Evolutionary conservation across 2,113 vertebrate genomes (phyloP).

Genomic region (Gallinago paraguaiae): DNA sequence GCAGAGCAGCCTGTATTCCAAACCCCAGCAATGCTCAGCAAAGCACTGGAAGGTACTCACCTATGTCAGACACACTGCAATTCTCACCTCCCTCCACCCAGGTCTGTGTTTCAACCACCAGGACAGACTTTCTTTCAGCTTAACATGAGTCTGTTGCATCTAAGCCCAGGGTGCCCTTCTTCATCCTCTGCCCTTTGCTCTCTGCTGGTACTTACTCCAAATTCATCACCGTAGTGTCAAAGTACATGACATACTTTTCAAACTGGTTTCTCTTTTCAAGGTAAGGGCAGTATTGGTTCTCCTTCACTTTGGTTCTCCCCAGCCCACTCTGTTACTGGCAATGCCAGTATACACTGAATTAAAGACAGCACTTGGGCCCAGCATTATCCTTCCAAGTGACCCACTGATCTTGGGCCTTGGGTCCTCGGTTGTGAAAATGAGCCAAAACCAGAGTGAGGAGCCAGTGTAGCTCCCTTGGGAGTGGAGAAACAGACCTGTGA

Average conservation of each 20-base stretch:
- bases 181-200: not conserved
- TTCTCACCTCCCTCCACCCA: not conserved
- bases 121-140: not conserved
- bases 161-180: not conserved
- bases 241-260: not conserved
- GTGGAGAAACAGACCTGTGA: not conserved
- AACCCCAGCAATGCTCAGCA: not conserved
- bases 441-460: not conserved
- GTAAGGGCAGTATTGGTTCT: not conserved
- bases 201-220: not conserved
- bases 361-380: not conserved
- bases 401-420: not conserved
- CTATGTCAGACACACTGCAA: not conserved
- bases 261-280: not conserved
- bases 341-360: not conserved
- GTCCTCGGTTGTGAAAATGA: not conserved
- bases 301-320: not conserved
- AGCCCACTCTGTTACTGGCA: not conserved
- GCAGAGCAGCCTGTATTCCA: not conserved
- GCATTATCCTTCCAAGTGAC: not conserved
- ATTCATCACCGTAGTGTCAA: not conserved
- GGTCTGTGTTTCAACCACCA: not conserved
- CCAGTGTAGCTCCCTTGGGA: not conserved
- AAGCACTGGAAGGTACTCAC: not conserved
- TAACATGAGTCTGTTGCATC: not conserved